A percentile compares a stretch with the other conserved stretches of the same genome.
Evolutionary conservation across 2,888 invertebrate species (phyloP).

Genomic region (Bimastos eiseni): DNA sequence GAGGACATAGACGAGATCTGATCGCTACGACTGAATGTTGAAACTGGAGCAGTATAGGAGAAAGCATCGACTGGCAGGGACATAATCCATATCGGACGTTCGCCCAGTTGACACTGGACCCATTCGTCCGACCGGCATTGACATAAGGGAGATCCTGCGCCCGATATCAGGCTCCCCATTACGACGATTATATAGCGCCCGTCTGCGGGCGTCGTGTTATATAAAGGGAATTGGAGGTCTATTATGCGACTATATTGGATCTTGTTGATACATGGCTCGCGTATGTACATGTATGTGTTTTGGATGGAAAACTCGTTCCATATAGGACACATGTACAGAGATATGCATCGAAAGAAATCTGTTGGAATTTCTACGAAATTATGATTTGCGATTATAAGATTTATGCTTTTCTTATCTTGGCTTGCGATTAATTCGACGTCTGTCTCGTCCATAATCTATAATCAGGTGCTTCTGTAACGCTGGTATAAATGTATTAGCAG

Average conservation of each 20-base stretch:
- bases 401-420: not conserved
- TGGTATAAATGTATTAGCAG: not conserved
- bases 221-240: not conserved
- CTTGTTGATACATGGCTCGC: not conserved
- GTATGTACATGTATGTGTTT: not conserved
- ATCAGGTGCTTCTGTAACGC: not conserved
- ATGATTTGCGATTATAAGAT: not conserved
- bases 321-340: not conserved
- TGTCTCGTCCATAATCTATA: not conserved
- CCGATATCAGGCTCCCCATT: not conserved
- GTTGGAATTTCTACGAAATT: not conserved
- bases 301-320: not conserved
- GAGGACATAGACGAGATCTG: not conserved
- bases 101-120: not conserved
- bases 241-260: not conserved
- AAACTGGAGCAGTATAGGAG: not conserved
- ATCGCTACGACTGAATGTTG: not conserved
- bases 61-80: no score
- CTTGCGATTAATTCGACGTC: not conserved
- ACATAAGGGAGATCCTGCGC: not conserved
- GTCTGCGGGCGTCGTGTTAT: not conserved
- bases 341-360: not conserved
- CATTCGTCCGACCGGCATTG: not conserved
- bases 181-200: conserved; percentile 7
- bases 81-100: not conserved